Evolutionary conservation across 2,797 vertebrate species (phyloP).

Genomic region (Cercopithecus hamlyni): DNA sequence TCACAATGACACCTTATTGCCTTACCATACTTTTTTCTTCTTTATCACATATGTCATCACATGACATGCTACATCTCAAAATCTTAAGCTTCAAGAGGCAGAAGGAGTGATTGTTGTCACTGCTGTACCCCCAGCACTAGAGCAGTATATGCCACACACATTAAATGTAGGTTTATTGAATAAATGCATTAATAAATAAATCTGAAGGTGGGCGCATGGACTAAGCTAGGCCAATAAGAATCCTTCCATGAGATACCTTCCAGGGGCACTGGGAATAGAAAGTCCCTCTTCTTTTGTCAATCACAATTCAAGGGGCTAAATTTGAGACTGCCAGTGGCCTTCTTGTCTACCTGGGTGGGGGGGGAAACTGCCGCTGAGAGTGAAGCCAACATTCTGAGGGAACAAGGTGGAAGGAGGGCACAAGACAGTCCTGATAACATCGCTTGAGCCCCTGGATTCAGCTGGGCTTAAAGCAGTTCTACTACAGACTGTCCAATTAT

Average conservation of each 20-base stretch:
- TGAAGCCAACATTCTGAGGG: neutral
- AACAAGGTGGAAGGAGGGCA: neutral
- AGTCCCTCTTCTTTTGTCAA: neutral
- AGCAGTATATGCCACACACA: neutral
- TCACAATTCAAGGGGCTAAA: neutral
- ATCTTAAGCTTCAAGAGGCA: neutral
- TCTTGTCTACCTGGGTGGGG: fast-evolving
- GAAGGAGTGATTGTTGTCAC: neutral
- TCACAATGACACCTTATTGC: neutral
- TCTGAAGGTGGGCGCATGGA: neutral
- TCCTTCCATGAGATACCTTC: neutral
- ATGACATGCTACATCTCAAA: neutral
- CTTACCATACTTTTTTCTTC: neutral
- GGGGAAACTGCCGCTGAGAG: neutral
- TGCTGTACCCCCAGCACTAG: too few relatives aligned
- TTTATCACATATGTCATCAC: neutral
- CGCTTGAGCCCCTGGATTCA: neutral
- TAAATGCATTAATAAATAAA: neutral
- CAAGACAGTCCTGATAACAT: too few relatives aligned
- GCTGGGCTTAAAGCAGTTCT: neutral
- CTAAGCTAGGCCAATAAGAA: neutral
- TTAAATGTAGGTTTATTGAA: neutral
- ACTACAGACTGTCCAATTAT: neutral
- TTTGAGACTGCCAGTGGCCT: neutral
- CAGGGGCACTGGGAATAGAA: neutral